Evolutionary conservation across 2,888 invertebrate genomes (phyloP), one percentile per base, ranked within the genome.

Genomic region (Camponotus fellah): DNA sequence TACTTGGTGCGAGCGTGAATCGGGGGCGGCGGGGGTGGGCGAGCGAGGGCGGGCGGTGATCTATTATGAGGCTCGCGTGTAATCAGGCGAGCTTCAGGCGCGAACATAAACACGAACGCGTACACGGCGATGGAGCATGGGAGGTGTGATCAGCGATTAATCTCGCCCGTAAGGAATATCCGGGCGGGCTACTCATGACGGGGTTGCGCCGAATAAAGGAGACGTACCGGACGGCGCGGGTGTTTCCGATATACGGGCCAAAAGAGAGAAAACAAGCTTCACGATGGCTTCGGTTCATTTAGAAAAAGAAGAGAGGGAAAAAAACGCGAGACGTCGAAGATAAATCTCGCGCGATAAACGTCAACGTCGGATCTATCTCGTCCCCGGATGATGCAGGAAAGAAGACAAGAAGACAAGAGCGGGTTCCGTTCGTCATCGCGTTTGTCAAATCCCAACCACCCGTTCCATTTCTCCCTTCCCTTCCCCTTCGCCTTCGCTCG

Each of bases 1-100:
- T 90, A 85, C 82, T 84, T 77, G 76, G 68, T 62, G 77, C 58
- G 84, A 88, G 87, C 90, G 90, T 90, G 90, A 90, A 87, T 17
- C 17, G n/a, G n/a, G 2, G 49, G 6, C 3, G 49, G 17, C 6
- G 17, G 3, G 17, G 49, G 3, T 4, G 17, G 49, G n/a, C n/a
- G n/a, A n/a, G 49, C 89, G 75, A 75, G 77, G 87, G 80, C 77
- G 82, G 86, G 79, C 79, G 89, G 86, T 90, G 90, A 90, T 90
- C 90, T 86, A 90, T 90, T 90, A 90, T 90, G 90, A 84, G 82
- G 75, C 84, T 90, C 83, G 90, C 89, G 90, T 90, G 90, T 90
- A 90, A 90, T 90, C 90, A 89, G 85, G 82, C 89, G 84, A 84
- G 87, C 85, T 85, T 88, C 86, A 83, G 86, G 79, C 83, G 86